phyloP scores from a whole-genome alignment of 92 coral and sea anemone genomes.

The Galaxea fascicularis region DNA sequence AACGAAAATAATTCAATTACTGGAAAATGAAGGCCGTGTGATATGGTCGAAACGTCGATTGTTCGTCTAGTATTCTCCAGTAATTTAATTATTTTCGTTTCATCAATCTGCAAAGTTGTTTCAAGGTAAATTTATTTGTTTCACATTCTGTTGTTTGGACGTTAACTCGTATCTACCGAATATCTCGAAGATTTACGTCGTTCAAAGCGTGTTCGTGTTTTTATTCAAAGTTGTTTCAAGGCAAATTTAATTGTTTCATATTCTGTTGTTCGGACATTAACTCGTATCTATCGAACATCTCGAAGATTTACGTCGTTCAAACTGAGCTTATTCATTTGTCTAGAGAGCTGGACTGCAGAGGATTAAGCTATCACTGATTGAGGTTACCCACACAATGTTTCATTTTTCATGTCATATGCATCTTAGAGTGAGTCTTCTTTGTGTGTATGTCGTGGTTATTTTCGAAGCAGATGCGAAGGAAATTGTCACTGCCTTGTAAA shows the following conservation, averaged over 20 bases:
- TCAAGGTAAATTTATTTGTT: not conserved
- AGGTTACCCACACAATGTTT: not conserved
- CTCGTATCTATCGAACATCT: not conserved
- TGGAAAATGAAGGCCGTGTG: too few species aligned
- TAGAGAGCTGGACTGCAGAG: not conserved
- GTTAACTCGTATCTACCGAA: not conserved
- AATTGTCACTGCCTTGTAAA: not conserved
- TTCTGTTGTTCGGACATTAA: slow-evolving; percentile 12
- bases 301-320: not conserved
- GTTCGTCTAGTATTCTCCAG: too few species aligned
- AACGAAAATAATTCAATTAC: too few species aligned
- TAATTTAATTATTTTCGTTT: too few species aligned
- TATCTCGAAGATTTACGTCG: not conserved
- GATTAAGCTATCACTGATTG: not conserved
- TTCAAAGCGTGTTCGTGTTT: not conserved
- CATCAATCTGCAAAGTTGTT: not conserved
- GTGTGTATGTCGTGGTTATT: not conserved
- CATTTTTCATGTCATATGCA: not conserved
- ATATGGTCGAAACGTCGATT: too few species aligned
- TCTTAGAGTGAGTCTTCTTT: not conserved
- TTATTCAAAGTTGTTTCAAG: not conserved
- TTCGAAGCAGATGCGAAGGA: not conserved
- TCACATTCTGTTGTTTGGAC: not conserved
- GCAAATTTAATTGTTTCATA: not conserved
- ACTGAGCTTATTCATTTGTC: too few species aligned